phyloP scores from a whole-genome alignment of 2,113 vertebrate genomes.

The Hyperoodon ampullatus region DNA sequence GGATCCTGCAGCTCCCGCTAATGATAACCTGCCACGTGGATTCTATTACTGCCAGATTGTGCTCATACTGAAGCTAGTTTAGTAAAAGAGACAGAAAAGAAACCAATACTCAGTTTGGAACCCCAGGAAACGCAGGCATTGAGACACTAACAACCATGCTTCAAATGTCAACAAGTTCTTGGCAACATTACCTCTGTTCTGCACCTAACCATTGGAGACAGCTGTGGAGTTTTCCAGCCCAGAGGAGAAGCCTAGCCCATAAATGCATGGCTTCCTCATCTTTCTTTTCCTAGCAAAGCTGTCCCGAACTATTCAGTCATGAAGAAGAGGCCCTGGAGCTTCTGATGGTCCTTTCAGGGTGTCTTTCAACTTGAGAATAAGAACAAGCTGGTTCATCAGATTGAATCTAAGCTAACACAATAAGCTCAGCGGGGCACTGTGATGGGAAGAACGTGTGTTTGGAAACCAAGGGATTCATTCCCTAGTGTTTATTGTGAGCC shows the following conservation, averaged over 20 bases:
- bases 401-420: background rate
- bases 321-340: background rate
- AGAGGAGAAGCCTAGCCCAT: background rate
- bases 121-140: background rate
- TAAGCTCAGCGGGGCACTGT: background rate
- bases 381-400: background rate
- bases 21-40: accelerated
- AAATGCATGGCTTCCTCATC: background rate
- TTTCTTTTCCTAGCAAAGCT: background rate
- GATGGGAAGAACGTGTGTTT: background rate
- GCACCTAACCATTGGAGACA: background rate
- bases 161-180: background rate
- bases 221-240: background rate
- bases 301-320: background rate
- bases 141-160: background rate
- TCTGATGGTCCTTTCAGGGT: background rate
- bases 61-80: background rate
- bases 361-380: background rate
- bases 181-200: accelerated
- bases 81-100: constrained; percentile 8
- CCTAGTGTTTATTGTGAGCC: background rate
- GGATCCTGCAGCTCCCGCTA: accelerated
- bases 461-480: background rate
- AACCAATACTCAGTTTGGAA: background rate
- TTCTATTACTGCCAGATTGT: background rate